These are phyloP conservation scores for Cyrtodaria siliqua DNA, from an alignment of 2,888 invertebrate species.

Conservation along the genomic window DNA sequence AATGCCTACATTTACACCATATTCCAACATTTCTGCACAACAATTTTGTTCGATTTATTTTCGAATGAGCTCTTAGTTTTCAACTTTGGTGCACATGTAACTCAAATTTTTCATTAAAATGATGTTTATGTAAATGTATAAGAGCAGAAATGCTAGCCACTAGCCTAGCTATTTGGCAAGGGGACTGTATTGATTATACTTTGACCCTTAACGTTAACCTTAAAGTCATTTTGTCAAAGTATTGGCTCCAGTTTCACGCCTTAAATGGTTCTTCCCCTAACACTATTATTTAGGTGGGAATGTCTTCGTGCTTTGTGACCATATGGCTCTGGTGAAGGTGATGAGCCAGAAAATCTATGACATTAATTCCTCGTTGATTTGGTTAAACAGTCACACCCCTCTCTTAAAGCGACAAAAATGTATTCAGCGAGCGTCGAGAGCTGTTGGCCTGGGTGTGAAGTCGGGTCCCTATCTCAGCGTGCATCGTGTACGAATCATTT, in stretches of 20 bases:
- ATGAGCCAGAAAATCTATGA: slow-evolving; percentile 10
- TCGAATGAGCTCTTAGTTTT: too few species aligned
- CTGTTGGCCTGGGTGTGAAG: background rate
- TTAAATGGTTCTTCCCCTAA: background rate
- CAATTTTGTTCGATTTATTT: too few species aligned
- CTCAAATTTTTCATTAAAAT: too few species aligned
- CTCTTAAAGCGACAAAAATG: slow-evolving; percentile 6
- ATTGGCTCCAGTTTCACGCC: background rate
- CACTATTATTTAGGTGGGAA: background rate
- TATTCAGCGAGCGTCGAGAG: slow-evolving; percentile 1
- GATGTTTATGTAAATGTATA: too few species aligned
- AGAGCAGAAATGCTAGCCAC: too few species aligned
- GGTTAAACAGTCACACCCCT: slow-evolving; percentile 9
- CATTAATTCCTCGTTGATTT: slow-evolving; percentile 5
- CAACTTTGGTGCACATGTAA: too few species aligned
- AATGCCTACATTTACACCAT: too few species aligned
- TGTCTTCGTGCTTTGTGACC: background rate
- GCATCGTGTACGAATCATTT: slow-evolving; percentile 6
- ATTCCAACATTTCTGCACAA: too few species aligned
- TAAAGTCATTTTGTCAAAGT: background rate
- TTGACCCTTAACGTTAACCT: too few species aligned
- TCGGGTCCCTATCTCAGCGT: background rate
- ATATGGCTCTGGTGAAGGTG: slow-evolving; percentile 12
- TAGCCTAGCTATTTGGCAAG: too few species aligned
- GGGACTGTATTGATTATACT: too few species aligned